Conservation (phyloP, 2,888 invertebrate species). For the Agonopterix subpropinquella region DNA sequence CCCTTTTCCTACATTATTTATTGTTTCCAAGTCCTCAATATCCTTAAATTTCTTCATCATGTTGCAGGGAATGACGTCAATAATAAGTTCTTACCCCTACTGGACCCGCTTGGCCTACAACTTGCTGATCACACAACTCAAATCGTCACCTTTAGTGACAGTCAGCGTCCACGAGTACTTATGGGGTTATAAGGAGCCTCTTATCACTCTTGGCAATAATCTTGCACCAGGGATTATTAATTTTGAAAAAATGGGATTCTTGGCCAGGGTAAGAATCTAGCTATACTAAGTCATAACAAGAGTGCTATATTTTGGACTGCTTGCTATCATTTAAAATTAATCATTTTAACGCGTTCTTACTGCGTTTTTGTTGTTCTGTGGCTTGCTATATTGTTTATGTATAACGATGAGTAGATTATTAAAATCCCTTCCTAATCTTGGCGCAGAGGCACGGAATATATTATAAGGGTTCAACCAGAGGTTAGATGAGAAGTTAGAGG, state of each 20-base stretch:
- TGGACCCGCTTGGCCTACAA: slow-evolving; percentile 63
- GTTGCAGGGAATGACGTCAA: not conserved
- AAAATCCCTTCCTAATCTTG: not conserved
- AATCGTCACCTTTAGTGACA: slow-evolving; percentile 78
- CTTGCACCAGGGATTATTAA: slow-evolving; percentile 82
- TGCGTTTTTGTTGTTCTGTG: not conserved
- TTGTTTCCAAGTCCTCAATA: no score
- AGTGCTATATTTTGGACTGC: no score
- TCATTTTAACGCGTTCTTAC: no score
- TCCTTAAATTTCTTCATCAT: no score
- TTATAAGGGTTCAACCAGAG: no score
- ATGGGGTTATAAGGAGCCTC: slow-evolving; percentile 88
- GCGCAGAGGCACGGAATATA: no score
- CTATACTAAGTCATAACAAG: not conserved
- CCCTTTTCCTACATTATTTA: no score
- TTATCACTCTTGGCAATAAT: slow-evolving; percentile 81
- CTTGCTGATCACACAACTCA: slow-evolving; percentile 70
- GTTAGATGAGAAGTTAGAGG: not conserved
- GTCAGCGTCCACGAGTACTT: slow-evolving; percentile 82
- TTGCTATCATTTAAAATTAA: not conserved
- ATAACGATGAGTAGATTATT: not conserved
- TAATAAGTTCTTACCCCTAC: not conserved
- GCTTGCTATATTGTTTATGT: not conserved
- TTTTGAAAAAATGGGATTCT: slow-evolving; percentile 83
- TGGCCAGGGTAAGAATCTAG: slow-evolving; percentile 80